These are phyloP conservation scores for Halyomorpha halys DNA, from an alignment of 1,140 invertebrate genomes.

Conservation along the genomic window DNA sequence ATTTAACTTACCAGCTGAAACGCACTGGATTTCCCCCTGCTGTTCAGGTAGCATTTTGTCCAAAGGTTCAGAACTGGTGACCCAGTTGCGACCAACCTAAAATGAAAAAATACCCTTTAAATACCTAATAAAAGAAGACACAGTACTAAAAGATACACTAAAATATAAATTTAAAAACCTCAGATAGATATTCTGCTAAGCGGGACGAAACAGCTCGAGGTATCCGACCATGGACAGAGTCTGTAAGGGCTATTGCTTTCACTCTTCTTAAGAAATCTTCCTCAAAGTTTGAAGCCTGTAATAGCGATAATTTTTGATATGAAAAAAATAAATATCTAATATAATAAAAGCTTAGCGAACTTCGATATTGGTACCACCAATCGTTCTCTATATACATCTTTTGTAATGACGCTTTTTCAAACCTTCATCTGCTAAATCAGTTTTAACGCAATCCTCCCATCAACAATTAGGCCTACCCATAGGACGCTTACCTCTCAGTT, in stretches of 20 bases:
- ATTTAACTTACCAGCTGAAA: slow-evolving; percentile 39
- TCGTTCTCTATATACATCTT: too few species aligned
- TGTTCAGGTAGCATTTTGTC: slow-evolving; percentile 33
- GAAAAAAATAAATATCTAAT: slow-evolving; percentile 23
- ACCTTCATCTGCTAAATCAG: too few species aligned
- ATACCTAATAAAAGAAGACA: too few species aligned
- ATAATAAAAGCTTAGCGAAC: too few species aligned
- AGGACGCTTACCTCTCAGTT: too few species aligned
- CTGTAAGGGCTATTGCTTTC: slow-evolving; percentile 57
- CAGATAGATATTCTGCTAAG: slow-evolving; percentile 34
- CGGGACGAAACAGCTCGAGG: slow-evolving; percentile 31
- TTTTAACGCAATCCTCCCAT: too few species aligned
- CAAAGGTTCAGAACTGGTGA: slow-evolving; percentile 36
- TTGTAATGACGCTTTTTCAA: too few species aligned
- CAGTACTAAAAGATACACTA: too few species aligned
- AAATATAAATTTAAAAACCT: slow-evolving; percentile 22
- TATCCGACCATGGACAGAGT: slow-evolving; percentile 48
- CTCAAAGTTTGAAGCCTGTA: slow-evolving; percentile 35
- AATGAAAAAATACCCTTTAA: slow-evolving; percentile 27
- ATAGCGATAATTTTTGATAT: slow-evolving; percentile 3
- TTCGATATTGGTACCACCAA: too few species aligned
- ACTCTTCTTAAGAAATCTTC: slow-evolving; percentile 49
- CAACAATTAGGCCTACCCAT: too few species aligned
- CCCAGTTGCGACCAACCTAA: slow-evolving; percentile 42
- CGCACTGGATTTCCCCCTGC: slow-evolving; percentile 34